These are phyloP conservation scores for Tribolium madens DNA, from an alignment of 1,140 invertebrate species.

Conservation along the genomic window DNA sequence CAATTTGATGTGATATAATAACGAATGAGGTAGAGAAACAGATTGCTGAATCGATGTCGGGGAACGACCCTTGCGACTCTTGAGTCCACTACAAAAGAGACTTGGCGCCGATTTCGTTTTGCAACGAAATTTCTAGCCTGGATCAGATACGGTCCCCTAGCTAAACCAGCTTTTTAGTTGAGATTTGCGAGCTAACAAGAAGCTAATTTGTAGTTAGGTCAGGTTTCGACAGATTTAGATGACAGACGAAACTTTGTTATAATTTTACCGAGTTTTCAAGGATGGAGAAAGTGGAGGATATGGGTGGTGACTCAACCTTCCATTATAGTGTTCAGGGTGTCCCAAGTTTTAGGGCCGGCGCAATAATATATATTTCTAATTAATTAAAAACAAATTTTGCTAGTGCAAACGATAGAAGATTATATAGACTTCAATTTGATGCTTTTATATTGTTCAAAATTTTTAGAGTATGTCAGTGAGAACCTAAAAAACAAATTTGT, in stretches of 20 bases:
- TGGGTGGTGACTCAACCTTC: too few species aligned
- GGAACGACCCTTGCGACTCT: not conserved
- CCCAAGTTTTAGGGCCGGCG: too few species aligned
- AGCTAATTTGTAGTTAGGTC: not conserved
- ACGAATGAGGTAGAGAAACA: conserved; percentile 9
- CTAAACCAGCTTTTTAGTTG: not conserved
- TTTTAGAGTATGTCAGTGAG: too few species aligned
- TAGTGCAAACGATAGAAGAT: too few species aligned
- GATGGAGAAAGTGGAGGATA: not conserved
- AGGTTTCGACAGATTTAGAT: not conserved
- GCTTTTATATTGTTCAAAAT: too few species aligned
- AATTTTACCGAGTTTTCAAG: not conserved
- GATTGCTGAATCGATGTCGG: conserved; percentile 11
- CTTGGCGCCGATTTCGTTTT: not conserved
- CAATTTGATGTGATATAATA: conserved; percentile 22
- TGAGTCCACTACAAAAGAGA: conserved; percentile 15
- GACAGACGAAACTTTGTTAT: not conserved
- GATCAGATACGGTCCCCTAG: not conserved
- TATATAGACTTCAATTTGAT: too few species aligned
- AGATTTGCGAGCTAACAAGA: conserved; percentile 12
- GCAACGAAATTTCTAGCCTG: not conserved
- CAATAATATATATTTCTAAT: too few species aligned
- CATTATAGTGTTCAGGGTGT: too few species aligned
- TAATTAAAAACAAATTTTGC: too few species aligned
- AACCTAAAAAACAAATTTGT: too few species aligned